Conservation (phyloP, 2,888 invertebrate species). For the Ariolimax columbianus region DNA sequence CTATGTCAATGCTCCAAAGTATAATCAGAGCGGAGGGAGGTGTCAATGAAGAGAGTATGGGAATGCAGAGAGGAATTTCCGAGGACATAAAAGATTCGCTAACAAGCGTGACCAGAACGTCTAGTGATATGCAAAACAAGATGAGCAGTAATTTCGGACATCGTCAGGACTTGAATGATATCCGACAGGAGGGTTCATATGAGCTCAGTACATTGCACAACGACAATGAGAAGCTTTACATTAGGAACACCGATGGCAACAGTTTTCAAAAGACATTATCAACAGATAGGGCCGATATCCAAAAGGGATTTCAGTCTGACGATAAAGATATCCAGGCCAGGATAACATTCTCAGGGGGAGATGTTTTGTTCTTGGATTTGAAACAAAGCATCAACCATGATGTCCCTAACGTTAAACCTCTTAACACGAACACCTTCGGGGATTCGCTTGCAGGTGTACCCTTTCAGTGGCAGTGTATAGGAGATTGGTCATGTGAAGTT, state of each 20-base stretch:
- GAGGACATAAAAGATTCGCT: not conserved
- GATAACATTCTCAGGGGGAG: not conserved
- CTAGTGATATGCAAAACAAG: too few relatives aligned
- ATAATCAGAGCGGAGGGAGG: not conserved
- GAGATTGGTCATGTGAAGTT: too few relatives aligned
- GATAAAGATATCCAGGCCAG: not conserved
- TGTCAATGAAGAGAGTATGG: not conserved
- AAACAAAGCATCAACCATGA: not conserved
- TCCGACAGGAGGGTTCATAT: not conserved
- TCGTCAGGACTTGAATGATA: not conserved
- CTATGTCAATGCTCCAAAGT: slow-evolving; percentile 53
- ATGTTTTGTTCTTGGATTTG: not conserved
- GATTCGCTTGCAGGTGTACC: too few relatives aligned
- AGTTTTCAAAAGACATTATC: not conserved
- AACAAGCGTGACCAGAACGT: not conserved
- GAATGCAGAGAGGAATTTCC: too few relatives aligned
- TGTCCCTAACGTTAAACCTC: not conserved
- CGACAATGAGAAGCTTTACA: not conserved
- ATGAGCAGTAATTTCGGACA: too few relatives aligned
- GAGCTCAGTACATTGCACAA: not conserved
- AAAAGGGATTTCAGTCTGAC: not conserved
- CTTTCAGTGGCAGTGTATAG: too few relatives aligned
- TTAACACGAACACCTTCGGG: not conserved
- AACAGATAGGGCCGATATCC: not conserved
- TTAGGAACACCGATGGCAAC: not conserved